These are phyloP conservation scores for Netelia inedita DNA, from an alignment of 2,888 invertebrate species.

Conservation along the genomic window DNA sequence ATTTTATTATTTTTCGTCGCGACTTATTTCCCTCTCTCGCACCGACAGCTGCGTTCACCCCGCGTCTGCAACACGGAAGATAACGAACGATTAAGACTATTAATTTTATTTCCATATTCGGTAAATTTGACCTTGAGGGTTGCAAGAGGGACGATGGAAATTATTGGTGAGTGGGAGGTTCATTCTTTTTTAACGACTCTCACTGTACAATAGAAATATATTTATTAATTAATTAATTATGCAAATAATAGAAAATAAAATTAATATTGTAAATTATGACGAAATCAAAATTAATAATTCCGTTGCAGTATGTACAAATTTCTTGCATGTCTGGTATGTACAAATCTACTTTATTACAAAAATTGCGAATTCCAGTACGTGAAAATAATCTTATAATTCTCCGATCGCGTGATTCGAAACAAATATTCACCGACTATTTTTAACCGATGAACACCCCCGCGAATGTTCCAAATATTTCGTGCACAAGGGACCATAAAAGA, in stretches of 20 bases:
- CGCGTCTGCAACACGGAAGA: conserved; percentile 49
- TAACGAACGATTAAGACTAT: conserved; percentile 3
- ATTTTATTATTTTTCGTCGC: conserved; percentile 25
- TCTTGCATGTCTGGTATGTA: too few species aligned
- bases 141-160: neutral
- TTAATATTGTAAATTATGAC: too few species aligned
- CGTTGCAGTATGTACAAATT: too few species aligned
- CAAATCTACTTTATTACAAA: too few species aligned
- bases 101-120: conserved; percentile 34
- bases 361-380: too few species aligned
- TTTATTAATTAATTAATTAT: too few species aligned
- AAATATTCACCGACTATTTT: conserved; percentile 34
- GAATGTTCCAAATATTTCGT: conserved; percentile 7
- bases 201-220: too few species aligned
- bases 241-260: too few species aligned
- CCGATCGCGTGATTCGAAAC: neutral
- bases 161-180: too few species aligned
- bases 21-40: conserved; percentile 26
- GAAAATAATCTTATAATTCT: neutral
- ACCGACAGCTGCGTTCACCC: conserved; percentile 23
- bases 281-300: too few species aligned
- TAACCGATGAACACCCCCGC: conserved; percentile 33
- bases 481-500: neutral
- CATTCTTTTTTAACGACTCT: too few species aligned
- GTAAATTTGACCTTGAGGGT: conserved; percentile 20